Conservation (phyloP, 2,888 invertebrate genomes). For the Erynnis tages region DNA sequence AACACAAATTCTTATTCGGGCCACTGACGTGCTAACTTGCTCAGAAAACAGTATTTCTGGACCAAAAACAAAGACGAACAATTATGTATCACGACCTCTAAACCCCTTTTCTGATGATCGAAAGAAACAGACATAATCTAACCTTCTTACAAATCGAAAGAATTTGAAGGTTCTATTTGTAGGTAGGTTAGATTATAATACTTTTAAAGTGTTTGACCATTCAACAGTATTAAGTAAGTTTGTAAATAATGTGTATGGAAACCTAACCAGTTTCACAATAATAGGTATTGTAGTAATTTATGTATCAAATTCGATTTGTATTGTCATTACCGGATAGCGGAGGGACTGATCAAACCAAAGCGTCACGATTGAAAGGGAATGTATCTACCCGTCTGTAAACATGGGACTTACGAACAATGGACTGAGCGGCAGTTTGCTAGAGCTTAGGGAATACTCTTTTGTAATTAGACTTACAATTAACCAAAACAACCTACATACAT, state of each 20-base stretch:
- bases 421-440: conserved; percentile 56
- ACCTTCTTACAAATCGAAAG: too few species aligned
- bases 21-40: conserved; percentile 8
- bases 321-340: conserved; percentile 46
- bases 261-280: not conserved
- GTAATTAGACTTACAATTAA: conserved; percentile 33
- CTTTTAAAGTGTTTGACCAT: too few species aligned
- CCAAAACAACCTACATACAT: not conserved
- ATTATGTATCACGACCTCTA: not conserved
- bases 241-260: too few species aligned
- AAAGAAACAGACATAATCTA: too few species aligned
- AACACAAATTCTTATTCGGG: conserved; percentile 24
- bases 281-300: conserved; percentile 14
- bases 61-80: not conserved
- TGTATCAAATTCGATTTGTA: conserved; percentile 35
- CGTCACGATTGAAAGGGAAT: conserved; percentile 63
- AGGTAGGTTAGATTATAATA: too few species aligned
- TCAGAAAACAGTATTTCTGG: conserved; percentile 8
- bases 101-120: too few species aligned
- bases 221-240: too few species aligned
- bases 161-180: too few species aligned
- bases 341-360: conserved; percentile 42
- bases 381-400: conserved; percentile 52
- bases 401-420: conserved; percentile 62
- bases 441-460: conserved; percentile 9